These are phyloP conservation scores for Crotalus tigris DNA, from an alignment of 2,113 vertebrate genomes.

Conservation along the genomic window DNA sequence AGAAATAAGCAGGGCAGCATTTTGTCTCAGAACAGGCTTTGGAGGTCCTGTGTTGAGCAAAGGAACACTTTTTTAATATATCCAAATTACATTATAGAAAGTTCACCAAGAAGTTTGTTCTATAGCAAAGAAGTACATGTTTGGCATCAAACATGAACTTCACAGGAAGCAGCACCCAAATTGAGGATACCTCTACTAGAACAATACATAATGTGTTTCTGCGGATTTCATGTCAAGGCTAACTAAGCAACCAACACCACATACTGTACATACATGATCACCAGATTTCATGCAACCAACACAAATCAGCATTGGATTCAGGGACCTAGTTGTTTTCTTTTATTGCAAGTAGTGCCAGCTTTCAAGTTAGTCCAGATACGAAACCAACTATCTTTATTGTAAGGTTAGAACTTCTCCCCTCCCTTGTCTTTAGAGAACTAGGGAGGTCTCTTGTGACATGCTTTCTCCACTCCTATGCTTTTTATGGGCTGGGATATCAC, in stretches of 20 bases:
- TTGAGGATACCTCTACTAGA: not conserved
- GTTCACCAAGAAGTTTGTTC: not conserved
- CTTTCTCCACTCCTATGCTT: not conserved
- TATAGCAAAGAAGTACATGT: not conserved
- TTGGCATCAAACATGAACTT: not conserved
- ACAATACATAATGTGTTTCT: not conserved
- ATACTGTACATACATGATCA: not conserved
- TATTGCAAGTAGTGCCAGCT: not conserved
- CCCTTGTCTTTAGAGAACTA: not conserved
- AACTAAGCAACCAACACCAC: not conserved
- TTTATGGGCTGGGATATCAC: not conserved
- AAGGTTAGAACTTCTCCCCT: not conserved
- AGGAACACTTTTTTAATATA: not conserved
- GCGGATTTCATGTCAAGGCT: not conserved
- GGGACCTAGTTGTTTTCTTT: not conserved
- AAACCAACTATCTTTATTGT: not conserved
- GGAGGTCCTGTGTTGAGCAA: constrained; percentile 64
- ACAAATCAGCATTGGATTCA: not conserved
- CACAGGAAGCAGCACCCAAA: not conserved
- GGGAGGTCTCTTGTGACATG: not conserved
- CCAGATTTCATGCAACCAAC: not conserved
- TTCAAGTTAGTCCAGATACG: not conserved
- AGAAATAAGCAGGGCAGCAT: constrained; percentile 20
- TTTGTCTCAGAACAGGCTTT: constrained; percentile 63
- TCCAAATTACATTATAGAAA: not conserved